A percentile compares a stretch with the other conserved stretches of the same genome.
phyloP scores from a whole-genome alignment of 92 coral and sea anemone genomes.

The Umimayanthus kanabou region DNA sequence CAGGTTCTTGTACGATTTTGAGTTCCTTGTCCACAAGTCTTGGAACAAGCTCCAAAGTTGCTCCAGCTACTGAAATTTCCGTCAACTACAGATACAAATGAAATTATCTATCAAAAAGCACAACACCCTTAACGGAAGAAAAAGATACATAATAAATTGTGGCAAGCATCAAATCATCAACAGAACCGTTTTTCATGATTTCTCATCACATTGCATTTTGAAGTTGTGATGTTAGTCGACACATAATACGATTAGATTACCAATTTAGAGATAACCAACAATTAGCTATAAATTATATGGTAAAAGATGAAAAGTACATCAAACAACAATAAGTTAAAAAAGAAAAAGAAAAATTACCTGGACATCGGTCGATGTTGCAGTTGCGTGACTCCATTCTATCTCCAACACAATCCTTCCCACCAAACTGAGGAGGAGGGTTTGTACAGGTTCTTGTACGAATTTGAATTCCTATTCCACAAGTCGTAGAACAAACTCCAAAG shows the following conservation, averaged over 20 bases:
- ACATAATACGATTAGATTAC: too few species aligned
- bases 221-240: too few species aligned
- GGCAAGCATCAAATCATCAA: too few species aligned
- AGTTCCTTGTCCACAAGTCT: conserved; percentile 25
- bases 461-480: conserved; percentile 18
- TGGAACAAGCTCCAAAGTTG: not conserved
- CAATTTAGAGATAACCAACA: too few species aligned
- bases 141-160: too few species aligned
- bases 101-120: too few species aligned
- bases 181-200: too few species aligned
- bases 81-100: not conserved
- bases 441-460: conserved; percentile 16
- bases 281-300: too few species aligned
- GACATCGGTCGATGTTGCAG: not conserved
- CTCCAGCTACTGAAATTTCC: not conserved
- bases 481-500: conserved; percentile 25
- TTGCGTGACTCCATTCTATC: not conserved
- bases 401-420: conserved; percentile 27
- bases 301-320: not conserved
- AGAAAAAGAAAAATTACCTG: conserved; percentile 17
- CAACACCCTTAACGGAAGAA: too few species aligned
- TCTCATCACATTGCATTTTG: too few species aligned
- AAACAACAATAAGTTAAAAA: not conserved
- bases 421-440: conserved; percentile 21
- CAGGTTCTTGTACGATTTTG: conserved; percentile 31